Conservation (phyloP, 2,113 vertebrate species). For the Paraplagusia blochii region DNA sequence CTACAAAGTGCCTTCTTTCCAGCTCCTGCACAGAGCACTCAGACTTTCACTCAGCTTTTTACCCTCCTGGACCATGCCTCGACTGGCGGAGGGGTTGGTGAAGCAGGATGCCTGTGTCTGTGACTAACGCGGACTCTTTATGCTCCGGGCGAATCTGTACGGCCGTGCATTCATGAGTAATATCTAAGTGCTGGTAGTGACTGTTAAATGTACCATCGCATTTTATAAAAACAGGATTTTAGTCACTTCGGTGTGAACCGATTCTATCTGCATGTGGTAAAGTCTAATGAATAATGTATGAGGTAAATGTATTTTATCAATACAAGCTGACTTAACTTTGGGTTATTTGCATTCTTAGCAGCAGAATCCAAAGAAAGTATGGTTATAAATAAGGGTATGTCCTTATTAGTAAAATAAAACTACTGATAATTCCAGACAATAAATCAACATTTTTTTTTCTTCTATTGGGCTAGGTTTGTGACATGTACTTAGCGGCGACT, state of each 20-base stretch:
- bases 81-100: conserved; percentile 12
- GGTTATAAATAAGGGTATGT: too few species aligned
- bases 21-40: conserved; percentile 36
- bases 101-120: conserved; percentile 25
- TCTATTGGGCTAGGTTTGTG: too few species aligned
- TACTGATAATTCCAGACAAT: too few species aligned
- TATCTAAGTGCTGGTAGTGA: not conserved
- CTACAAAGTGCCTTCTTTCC: conserved; percentile 58
- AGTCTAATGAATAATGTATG: too few species aligned
- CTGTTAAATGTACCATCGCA: conserved; percentile 15
- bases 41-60: conserved; percentile 40
- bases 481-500: too few species aligned
- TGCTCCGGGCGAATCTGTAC: conserved; percentile 11
- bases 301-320: too few species aligned
- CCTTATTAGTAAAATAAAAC: too few species aligned
- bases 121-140: conserved; percentile 12
- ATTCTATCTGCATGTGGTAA: not conserved
- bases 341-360: too few species aligned
- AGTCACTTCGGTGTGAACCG: not conserved
- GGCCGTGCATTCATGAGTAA: conserved; percentile 5
- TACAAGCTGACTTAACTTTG: too few species aligned
- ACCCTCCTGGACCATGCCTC: conserved; percentile 33
- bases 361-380: too few species aligned
- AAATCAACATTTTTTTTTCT: too few species aligned
- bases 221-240: not conserved